phyloP scores from a whole-genome alignment of 2,797 vertebrate species.

The Macroramphosus scolopax region DNA sequence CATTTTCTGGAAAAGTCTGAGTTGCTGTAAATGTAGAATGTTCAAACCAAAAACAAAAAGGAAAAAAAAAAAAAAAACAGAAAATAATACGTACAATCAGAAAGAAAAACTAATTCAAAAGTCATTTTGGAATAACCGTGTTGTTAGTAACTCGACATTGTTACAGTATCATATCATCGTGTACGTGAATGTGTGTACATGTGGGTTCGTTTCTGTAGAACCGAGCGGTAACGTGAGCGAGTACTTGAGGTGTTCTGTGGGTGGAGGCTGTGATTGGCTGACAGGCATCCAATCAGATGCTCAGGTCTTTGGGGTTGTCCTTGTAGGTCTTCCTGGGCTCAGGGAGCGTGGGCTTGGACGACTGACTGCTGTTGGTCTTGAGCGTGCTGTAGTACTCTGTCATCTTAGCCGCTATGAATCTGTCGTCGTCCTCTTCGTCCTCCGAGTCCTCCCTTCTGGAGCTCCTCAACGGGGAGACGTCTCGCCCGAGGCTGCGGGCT shows the following conservation, averaged over 20 bases:
- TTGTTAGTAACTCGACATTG: conserved; percentile 68
- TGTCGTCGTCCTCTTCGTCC: conserved; percentile 80
- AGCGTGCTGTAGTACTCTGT: conserved; percentile 80
- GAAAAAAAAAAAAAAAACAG: conserved; percentile 4
- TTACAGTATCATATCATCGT: conserved; percentile 53
- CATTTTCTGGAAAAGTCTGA: conserved; percentile 78
- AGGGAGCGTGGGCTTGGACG: conserved; percentile 61
- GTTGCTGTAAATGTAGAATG: conserved; percentile 73
- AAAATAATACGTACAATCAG: conserved; percentile 43
- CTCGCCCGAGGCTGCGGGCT: conserved; percentile 76
- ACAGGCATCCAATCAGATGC: conserved; percentile 84
- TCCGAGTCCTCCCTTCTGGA: conserved; percentile 78
- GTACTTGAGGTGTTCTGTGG: conserved; percentile 55
- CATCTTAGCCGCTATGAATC: conserved; percentile 65
- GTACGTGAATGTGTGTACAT: conserved; percentile 26
- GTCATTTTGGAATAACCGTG: conserved; percentile 71
- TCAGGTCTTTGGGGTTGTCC: conserved; percentile 95
- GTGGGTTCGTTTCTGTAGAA: conserved; percentile 51
- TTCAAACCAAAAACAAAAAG: conserved; percentile 59
- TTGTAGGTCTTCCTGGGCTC: conserved; percentile 89
- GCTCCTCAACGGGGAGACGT: conserved; percentile 81
- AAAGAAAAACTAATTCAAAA: conserved; percentile 59
- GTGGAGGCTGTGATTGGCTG: conserved; percentile 38
- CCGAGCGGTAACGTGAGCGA: conserved; percentile 38
- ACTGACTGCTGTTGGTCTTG: conserved; percentile 68